These are phyloP conservation scores for Xenopus borealis DNA, from an alignment of 2,113 vertebrate species.

Conservation along the genomic window DNA sequence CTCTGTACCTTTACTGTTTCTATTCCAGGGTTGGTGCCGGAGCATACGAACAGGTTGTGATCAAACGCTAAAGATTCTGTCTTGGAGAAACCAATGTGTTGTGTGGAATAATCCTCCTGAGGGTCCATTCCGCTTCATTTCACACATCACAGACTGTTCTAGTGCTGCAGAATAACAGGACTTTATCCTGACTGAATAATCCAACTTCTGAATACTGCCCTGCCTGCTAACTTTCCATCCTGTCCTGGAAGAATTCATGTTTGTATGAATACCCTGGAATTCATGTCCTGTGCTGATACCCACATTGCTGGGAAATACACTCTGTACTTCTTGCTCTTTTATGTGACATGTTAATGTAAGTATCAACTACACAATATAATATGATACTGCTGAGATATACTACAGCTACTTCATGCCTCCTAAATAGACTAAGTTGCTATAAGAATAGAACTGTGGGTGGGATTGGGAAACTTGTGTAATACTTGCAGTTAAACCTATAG, in stretches of 20 bases:
- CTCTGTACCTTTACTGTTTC: neutral
- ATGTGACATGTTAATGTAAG: too few species aligned
- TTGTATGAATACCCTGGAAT: too few species aligned
- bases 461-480: too few species aligned
- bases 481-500: too few species aligned
- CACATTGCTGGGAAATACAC: neutral
- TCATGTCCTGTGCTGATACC: neutral
- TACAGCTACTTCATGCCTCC: too few species aligned
- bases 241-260: neutral
- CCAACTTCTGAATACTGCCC: neutral
- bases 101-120: neutral
- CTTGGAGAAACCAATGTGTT: neutral
- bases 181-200: neutral
- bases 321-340: too few species aligned
- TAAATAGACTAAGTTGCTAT: too few species aligned
- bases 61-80: constrained; percentile 73
- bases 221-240: neutral
- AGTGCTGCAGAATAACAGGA: neutral
- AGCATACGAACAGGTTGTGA: constrained; percentile 92
- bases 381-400: too few species aligned
- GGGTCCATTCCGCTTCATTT: constrained; percentile 3
- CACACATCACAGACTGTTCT: constrained; percentile 3
- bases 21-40: constrained; percentile 77
- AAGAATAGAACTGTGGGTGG: too few species aligned
- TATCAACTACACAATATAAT: too few species aligned